phyloP scores from a whole-genome alignment of 2,113 vertebrate genomes.

The Brienomyrus brachyistius region DNA sequence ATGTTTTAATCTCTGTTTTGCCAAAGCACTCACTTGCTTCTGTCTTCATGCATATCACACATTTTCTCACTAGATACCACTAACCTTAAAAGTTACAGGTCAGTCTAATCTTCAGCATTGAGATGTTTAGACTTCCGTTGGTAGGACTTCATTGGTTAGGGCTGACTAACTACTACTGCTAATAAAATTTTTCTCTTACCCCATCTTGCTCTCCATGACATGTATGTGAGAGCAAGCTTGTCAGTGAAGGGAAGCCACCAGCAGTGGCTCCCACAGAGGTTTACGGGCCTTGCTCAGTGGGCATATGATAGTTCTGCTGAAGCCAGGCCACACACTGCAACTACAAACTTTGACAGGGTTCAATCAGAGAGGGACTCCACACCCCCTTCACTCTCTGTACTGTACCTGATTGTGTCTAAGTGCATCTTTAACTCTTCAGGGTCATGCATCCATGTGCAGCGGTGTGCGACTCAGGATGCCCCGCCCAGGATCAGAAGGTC shows the following conservation, averaged over 20 bases:
- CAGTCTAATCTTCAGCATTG: constrained; percentile 26
- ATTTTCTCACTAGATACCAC: constrained; percentile 38
- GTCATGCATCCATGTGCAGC: neutral
- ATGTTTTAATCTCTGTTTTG: neutral
- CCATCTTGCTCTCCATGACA: neutral
- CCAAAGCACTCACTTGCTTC: constrained; percentile 22
- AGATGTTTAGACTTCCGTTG: constrained; percentile 41
- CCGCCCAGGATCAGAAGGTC: neutral
- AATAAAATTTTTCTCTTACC: neutral
- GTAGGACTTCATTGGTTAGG: neutral
- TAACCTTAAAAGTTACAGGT: accelerated
- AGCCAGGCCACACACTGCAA: neutral
- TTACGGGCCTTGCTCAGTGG: neutral
- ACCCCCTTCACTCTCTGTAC: neutral
- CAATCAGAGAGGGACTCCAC: neutral
- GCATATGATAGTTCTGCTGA: neutral
- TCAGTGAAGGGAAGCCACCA: neutral
- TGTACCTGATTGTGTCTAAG: neutral
- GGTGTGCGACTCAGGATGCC: neutral
- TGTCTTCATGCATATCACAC: constrained; percentile 31
- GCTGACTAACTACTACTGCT: neutral
- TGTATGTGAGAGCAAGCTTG: neutral
- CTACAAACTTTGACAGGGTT: neutral
- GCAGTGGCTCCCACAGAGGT: neutral
- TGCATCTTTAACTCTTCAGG: neutral